Conservation (phyloP, 1,140 invertebrate species). For the Leptinotarsa lineolata region DNA sequence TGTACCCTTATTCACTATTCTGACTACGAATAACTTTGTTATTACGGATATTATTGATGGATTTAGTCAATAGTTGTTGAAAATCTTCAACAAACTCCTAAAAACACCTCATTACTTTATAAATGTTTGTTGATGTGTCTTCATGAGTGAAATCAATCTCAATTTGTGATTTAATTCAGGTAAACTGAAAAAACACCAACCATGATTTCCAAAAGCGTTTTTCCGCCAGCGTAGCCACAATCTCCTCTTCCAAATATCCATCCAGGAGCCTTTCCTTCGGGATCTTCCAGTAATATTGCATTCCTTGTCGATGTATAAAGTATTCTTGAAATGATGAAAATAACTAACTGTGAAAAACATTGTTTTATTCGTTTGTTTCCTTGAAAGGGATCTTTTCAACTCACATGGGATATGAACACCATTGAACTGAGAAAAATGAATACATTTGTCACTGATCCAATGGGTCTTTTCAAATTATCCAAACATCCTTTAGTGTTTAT, state of each 20-base stretch:
- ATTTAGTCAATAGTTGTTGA: neutral
- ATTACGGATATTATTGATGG: neutral
- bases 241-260: conserved; percentile 51
- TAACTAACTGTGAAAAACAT: conserved; percentile 32
- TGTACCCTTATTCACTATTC: neutral
- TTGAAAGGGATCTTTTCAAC: neutral
- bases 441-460: conserved; percentile 38
- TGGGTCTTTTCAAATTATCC: conserved; percentile 43
- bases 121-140: neutral
- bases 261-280: conserved; percentile 48
- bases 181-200: conserved; percentile 15
- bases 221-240: conserved; percentile 43
- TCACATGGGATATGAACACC: conserved; percentile 39
- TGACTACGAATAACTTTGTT: neutral
- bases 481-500: conserved; percentile 51
- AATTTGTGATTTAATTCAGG: neutral
- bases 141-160: neutral
- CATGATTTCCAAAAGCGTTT: conserved; percentile 45
- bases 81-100: neutral
- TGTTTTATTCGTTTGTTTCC: neutral
- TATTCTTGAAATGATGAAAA: conserved; percentile 44
- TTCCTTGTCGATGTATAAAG: conserved; percentile 54
- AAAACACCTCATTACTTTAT: too few species aligned
- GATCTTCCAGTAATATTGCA: conserved; percentile 47
- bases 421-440: conserved; percentile 35